phyloP scores from a whole-genome alignment of 2,888 invertebrate species.

The Platycheirus rosarum region DNA sequence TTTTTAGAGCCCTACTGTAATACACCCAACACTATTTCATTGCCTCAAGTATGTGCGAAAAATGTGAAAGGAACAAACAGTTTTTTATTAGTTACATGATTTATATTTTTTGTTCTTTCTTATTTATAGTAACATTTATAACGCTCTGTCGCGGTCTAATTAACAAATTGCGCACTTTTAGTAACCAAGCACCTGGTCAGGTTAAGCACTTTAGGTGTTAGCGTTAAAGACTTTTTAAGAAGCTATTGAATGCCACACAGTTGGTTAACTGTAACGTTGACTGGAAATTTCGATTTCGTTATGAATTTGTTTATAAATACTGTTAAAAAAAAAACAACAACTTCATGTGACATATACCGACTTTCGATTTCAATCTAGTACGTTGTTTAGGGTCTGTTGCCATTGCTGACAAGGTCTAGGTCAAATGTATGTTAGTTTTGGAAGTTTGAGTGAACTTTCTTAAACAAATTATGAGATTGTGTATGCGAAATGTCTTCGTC shows the following conservation, averaged over 20 bases:
- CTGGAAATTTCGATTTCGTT: constrained; percentile 14
- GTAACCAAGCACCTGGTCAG: background rate
- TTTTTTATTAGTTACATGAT: constrained; percentile 24
- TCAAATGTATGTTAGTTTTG: constrained; percentile 22
- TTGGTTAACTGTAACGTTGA: constrained; percentile 22
- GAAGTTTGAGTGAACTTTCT: too few species aligned
- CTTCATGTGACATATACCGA: too few species aligned
- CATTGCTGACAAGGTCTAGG: constrained; percentile 19
- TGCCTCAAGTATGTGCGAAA: constrained; percentile 23
- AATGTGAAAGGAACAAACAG: constrained; percentile 31
- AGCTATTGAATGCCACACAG: constrained; percentile 26
- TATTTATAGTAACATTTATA: constrained; percentile 27
- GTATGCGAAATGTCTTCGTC: too few species aligned
- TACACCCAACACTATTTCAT: background rate
- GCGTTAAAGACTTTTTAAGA: background rate
- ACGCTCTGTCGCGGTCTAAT: constrained; percentile 60
- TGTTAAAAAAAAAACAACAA: too few species aligned
- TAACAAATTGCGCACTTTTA: constrained; percentile 60
- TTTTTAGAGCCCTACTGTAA: constrained; percentile 18
- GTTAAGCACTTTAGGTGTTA: constrained; percentile 6
- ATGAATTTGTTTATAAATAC: constrained; percentile 12
- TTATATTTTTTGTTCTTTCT: constrained; percentile 12
- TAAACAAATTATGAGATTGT: too few species aligned
- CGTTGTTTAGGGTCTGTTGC: background rate
- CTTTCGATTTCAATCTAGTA: constrained; percentile 17